These are phyloP conservation scores for Bambusicola thoracicus DNA, from an alignment of 2,113 vertebrate genomes.

Conservation along the genomic window DNA sequence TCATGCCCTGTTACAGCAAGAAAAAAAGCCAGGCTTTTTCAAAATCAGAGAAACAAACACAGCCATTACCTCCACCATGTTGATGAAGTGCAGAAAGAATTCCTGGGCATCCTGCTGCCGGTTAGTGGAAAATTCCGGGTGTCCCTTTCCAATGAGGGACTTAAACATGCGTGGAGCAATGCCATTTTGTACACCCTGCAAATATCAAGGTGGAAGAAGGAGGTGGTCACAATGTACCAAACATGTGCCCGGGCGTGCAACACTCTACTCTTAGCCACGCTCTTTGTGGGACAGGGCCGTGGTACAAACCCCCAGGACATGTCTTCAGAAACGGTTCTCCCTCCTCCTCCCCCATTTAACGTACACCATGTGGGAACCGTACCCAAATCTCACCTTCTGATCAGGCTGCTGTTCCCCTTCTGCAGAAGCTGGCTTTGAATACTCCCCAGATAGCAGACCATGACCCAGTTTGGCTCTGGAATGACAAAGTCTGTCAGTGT, in stretches of 20 bases:
- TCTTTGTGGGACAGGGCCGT: neutral
- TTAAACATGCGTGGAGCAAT: conserved; percentile 98
- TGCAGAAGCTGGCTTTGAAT: conserved; percentile 89
- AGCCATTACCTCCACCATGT: conserved; percentile 95
- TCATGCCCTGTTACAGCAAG: neutral
- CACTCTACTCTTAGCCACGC: neutral
- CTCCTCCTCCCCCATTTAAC: neutral
- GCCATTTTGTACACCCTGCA: conserved; percentile 92
- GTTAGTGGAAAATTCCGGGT: conserved; percentile 98
- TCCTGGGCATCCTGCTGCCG: conserved; percentile 98
- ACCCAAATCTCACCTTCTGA: conserved; percentile 81
- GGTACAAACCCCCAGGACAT: fast-evolving
- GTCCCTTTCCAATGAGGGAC: conserved; percentile 93
- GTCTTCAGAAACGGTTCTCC: neutral
- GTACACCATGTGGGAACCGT: fast-evolving
- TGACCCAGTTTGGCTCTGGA: conserved; percentile 94
- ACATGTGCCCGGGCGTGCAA: neutral
- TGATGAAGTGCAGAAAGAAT: conserved; percentile 98
- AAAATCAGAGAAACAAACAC: neutral
- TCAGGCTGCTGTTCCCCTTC: conserved; percentile 86
- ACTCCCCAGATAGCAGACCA: conserved; percentile 93
- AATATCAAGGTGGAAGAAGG: neutral
- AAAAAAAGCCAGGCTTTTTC: neutral
- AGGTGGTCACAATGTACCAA: neutral
- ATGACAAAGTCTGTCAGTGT: neutral